Evolutionary conservation across 2,888 invertebrate species (phyloP), one percentile per base, ranked within the genome.

Genomic region (Eumacrocentrus americanus): DNA sequence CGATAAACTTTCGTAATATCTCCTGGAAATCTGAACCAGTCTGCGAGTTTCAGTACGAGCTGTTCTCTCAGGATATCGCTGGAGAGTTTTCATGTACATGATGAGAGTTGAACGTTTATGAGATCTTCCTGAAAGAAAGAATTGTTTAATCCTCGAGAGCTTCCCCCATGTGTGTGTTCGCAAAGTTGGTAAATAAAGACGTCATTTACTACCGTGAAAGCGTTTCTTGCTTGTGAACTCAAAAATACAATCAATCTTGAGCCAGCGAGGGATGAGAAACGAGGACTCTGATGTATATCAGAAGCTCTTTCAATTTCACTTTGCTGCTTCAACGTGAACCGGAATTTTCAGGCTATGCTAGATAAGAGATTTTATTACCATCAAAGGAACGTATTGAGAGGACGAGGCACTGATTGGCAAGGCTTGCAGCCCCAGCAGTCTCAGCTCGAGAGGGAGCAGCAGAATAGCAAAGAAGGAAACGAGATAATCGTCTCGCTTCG

Each of bases 371-470:
- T 64, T 61, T 57, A 62, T 64, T 65, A 62, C 48, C 63, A 62
- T 63, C 65, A 67, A 67, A 67, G 62, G 59, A 57, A 63, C 56
- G 64, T 65, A 62, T 65, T 65, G 34, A 40, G 54, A 44, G 40
- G 42, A 42, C 37, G 47, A 58, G 57, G 50, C 58, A 59, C 62
- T 67, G 67, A 67, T 67, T 67, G 67, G 63, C 65, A 55, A 62
- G 57, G 47, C 48, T 60, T 42, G n/a, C 55, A 47, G n/a, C n/a
- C n/a, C n/a, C n/a, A n/a, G n/a, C n/a, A n/a, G n/a, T n/a, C n/a
- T n/a, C n/a, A n/a, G n/a, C n/a, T n/a, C n/a, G n/a, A n/a, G n/a
- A n/a, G n/a, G n/a, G n/a, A n/a, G n/a, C 9, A 9, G 29, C 9
- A 29, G 29, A 29, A n/a, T n/a, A n/a, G n/a, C 29, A 29, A 9